Base-by-base conservation (phyloP, 1,140 invertebrate species). In the Danaus plexippus region DNA sequence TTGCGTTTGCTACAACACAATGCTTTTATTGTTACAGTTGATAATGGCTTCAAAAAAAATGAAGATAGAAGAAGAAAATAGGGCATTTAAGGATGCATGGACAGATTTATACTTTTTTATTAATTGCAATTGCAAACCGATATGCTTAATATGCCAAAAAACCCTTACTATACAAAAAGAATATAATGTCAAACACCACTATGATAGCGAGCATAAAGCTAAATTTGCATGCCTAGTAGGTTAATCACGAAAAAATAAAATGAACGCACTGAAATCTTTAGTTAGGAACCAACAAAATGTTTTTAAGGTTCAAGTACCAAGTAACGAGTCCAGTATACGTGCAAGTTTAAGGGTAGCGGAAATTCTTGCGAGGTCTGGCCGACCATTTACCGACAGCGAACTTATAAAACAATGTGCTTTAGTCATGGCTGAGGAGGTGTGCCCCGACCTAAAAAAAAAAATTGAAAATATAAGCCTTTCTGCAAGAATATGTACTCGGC, bases 381-480 rank as follows among this genome's bases (percentile, higher is more conserved):
- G 75, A 61, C 63, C 65, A 59, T 78, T 78, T 65, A 68, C 69
- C 52, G 70, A 76, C 56, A 73, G 66, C 41, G 67, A 80, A 71
- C 47, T 75, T 47, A 55, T 77, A 50, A 77, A 79, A 70, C 47
- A 49, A 49, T 43, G 54, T 43, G 52, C 48, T 42, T 74, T 62
- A 74, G 61, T 68, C 64, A 73, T 72, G 58, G 73, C 60, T 46
- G 64, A 73, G 66, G 63, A 60, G 47, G 15, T 79, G 40, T 74
- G 69, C 66, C n/a, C n/a, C n/a, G n/a, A n/a, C n/a, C n/a, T 67
- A 64, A 73, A 56, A 15, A 56, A 49, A 49, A 49, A 15, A 15
- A 54, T 42, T 56, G 18, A 22, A 43, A 56, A n/a, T n/a, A n/a
- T n/a, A n/a, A n/a, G n/a, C n/a, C n/a, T n/a, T n/a, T n/a, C n/a